Evolutionary conservation across 2,113 vertebrate species (phyloP), one percentile per base, ranked within the genome.

Genomic region (Grammomys surdaster): DNA sequence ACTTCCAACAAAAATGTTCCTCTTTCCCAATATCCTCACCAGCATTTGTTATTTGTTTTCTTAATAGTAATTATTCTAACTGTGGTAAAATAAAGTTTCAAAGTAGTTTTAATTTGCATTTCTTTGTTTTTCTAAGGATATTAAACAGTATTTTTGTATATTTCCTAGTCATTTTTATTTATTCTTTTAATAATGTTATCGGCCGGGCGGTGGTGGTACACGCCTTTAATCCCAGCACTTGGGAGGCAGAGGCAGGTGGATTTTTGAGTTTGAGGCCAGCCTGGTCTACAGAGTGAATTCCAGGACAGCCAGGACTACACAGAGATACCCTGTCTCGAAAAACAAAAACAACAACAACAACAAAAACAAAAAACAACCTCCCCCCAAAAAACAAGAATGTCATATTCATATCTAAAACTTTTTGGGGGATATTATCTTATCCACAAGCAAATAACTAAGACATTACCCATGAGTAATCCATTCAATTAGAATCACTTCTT

Each of bases 401-500:
- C 36, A 4, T 36, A 9, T 80, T 56, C 51, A 56, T 80, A 80
- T 56, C 51, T 54, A 80, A 36, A 5, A 9, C 31, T 56, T 56
- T 51, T 36, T 20, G 1, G 4, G 4, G 7, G 76, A 19, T 16
- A 19, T 3, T 56, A 36, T 22, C 56, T 80, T 80, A 56, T 11
- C 16, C 36, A 80, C 17, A 56, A 56, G 31, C 4, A 80, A 80
- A 51, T 56, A 36, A 19, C 48, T 7, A 33, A 56, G 77, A 24
- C 17, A 80, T n/a, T 82, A 95, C 92, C 86, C 92, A 87, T 89
- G 95, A 93, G 33, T 94, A 73, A 93, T 69, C 96, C 94, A 97
- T 28, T 98, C 87, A 93, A 46, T 69, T 97, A 63, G 95, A 97
- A 94, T 76, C 88, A 96, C 40, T 90, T 94, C 60, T 88, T 96